Percentiles rank a stretch among this genome's conserved stretches.
These are phyloP conservation scores for Corbicula japonica DNA, from an alignment of 2,888 invertebrate species.

Conservation along the genomic window DNA sequence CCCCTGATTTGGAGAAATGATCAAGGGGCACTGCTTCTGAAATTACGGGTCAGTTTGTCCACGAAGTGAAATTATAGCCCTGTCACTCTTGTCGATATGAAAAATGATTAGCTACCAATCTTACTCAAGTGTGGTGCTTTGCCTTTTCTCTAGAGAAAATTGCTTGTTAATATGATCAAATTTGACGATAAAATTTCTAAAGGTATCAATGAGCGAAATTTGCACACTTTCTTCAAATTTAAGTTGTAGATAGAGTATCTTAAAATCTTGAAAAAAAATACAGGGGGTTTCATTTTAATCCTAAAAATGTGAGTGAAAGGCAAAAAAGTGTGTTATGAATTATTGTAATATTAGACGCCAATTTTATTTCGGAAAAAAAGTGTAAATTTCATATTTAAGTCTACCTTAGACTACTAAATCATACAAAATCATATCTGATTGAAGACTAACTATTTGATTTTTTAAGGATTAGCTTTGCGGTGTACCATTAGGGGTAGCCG, in stretches of 20 bases:
- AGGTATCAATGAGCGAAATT: constrained; percentile 10
- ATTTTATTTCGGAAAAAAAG: no score
- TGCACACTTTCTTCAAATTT: constrained; percentile 2
- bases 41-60: constrained; percentile 43
- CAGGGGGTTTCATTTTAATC: no score
- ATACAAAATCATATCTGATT: no score
- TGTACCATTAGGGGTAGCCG: neutral
- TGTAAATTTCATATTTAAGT: no score
- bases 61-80: constrained; percentile 33
- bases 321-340: no score
- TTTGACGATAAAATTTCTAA: neutral
- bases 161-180: constrained; percentile 12
- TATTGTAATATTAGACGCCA: no score
- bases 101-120: constrained; percentile 40
- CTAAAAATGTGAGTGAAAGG: no score
- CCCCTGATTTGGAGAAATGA: constrained; percentile 13
- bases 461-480: constrained; percentile 8
- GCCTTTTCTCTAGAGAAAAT: constrained; percentile 12
- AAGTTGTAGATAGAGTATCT: no score
- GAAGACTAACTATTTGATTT: no score
- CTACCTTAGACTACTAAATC: no score
- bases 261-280: no score
- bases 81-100: constrained; percentile 49
- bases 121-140: constrained; percentile 3
- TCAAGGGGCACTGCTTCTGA: constrained; percentile 5